Percentiles rank a stretch among this genome's conserved stretches.
Conservation (phyloP, 2,888 invertebrate species). For the Esperia sulphurella region DNA sequence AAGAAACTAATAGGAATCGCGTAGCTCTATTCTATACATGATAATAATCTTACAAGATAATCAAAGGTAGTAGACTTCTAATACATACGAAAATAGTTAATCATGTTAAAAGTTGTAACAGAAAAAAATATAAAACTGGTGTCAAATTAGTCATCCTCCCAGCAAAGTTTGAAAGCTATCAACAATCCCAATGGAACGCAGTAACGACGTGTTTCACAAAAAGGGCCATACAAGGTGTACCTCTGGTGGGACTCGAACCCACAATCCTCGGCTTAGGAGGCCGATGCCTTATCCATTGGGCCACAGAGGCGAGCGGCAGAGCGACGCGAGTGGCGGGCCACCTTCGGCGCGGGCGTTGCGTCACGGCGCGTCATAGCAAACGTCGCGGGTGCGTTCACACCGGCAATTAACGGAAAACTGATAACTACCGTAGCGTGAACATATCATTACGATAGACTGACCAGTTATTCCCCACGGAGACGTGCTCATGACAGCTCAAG, state of each 20-base stretch:
- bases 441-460: neutral
- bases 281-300: conserved; percentile 91
- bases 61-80: too few relatives aligned
- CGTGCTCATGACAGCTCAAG: neutral
- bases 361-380: conserved; percentile 34
- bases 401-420: conserved; percentile 25
- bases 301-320: conserved; percentile 90
- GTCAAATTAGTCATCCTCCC: neutral
- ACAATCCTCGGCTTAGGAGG: conserved; percentile 92
- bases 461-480: neutral
- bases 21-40: too few relatives aligned
- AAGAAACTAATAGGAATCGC: too few relatives aligned
- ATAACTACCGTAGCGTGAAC: conserved; percentile 15
- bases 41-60: too few relatives aligned
- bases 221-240: conserved; percentile 64
- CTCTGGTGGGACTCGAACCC: conserved; percentile 94
- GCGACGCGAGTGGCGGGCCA: conserved; percentile 82
- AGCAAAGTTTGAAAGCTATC: neutral
- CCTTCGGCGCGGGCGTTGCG: conserved; percentile 46
- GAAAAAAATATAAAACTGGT: neutral
- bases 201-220: conserved; percentile 27
- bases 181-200: neutral
- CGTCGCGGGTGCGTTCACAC: conserved; percentile 38
- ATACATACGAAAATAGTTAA: neutral
- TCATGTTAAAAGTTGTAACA: too few relatives aligned